Conservation (phyloP, 2,888 invertebrate genomes). For the Sminthurinus aureus region DNA sequence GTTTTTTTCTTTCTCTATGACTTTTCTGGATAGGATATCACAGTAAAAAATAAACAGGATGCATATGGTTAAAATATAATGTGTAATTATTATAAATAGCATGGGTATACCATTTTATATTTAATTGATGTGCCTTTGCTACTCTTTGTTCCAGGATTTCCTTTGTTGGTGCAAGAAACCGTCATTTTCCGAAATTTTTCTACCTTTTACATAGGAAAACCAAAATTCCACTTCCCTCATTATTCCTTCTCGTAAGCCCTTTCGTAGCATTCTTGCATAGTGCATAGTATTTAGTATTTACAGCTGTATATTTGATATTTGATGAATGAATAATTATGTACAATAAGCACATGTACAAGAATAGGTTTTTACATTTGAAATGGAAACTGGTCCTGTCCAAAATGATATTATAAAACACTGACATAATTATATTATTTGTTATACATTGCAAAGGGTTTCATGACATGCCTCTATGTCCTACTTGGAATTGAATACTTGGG, state of each 20-base stretch:
- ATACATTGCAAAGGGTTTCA: not conserved
- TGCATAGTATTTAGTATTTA: too few species aligned
- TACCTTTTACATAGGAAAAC: slow-evolving; percentile 20
- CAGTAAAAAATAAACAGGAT: not conserved
- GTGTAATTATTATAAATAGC: too few species aligned
- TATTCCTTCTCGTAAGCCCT: slow-evolving; percentile 24
- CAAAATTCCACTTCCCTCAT: slow-evolving; percentile 38
- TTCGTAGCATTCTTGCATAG: not conserved
- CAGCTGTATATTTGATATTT: too few species aligned
- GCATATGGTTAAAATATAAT: too few species aligned
- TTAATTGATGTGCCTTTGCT: not conserved
- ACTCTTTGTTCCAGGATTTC: slow-evolving; percentile 30
- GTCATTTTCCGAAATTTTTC: slow-evolving; percentile 42
- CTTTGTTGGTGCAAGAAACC: slow-evolving; percentile 35
- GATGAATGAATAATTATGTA: too few species aligned
- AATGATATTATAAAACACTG: too few species aligned
- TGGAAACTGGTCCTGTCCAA: too few species aligned
- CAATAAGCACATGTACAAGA: too few species aligned
- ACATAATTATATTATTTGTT: too few species aligned
- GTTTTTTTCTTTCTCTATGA: too few species aligned
- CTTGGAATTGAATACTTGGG: slow-evolving; percentile 15
- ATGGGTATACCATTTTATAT: slow-evolving; percentile 6
- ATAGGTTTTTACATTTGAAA: too few species aligned
- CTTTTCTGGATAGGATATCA: too few species aligned
- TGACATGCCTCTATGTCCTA: not conserved